A percentile compares a stretch with the other conserved stretches of the same genome.
phyloP scores from a whole-genome alignment of 2,113 vertebrate genomes.

The Rattus norvegicus region GRCr8 NC_086031.1:85851501-85852000 shows the following conservation, averaged over 20 bases:
- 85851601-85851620: background rate
- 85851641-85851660: background rate
- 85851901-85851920: background rate
- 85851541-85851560: no score
- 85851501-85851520: no score
- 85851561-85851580: no score
- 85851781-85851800: background rate
- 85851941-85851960: background rate
- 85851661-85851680: background rate
- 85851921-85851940: background rate
- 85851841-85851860: background rate
- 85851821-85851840: background rate
- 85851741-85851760: background rate
- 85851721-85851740: background rate
- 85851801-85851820: background rate
- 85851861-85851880: no score
- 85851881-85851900: no score
- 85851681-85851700: background rate
- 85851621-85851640: background rate
- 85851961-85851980: background rate
- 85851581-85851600: background rate
- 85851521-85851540: background rate
- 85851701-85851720: background rate
- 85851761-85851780: background rate
- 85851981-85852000: background rate